Base-by-base conservation (phyloP, 2,113 vertebrate genomes). In the Ardeotis arabs region DNA sequence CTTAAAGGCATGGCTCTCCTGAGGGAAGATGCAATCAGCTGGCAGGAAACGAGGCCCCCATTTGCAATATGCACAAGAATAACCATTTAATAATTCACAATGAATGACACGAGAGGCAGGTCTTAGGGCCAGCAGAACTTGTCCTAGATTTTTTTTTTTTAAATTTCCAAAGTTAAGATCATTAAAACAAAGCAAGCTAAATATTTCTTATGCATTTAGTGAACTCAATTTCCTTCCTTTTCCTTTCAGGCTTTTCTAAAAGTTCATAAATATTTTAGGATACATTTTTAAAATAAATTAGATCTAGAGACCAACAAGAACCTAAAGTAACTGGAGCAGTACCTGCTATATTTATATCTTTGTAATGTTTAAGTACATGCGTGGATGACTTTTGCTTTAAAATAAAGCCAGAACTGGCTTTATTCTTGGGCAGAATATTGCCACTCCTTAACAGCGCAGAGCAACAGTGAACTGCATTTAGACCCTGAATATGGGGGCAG, bases 21-120 rank as follows among this genome's bases (percentile, higher is more conserved):
- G 97, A 97, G 97, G 67, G 79, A 94, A 95, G 89, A 97, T 89
- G 94, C 84, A 95, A 96, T 96, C 97, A 94, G 83, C 96, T 86
- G 89, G 97, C 97, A 98, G 97, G 98, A 98, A 98, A 94, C 90
- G 95, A 93, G 95, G 83, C 93, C 90, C 80, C 35, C 82, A 91
- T 91, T 92, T 97, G 94, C 96, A 91, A 96, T 91, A 96, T 92
- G 90, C 96, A 95, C 91, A 95, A 92, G 97, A 97, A 90, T 86
- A 94, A 91, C 96, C 97, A 98, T 97, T 97, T 93, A 98, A 98
- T 97, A 97, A 96, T 96, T 92, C 96, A 92, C 87, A 87, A 52
- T 87, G 92, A 98, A 83, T 79, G 91, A 97, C 33, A 93, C 9
- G 11, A 95, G 95, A 97, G 97, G 91, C 27, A 70, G 81, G 69